Base-by-base conservation (phyloP, 2,888 invertebrate species). In the Caenorhabditis japonica region DNA sequence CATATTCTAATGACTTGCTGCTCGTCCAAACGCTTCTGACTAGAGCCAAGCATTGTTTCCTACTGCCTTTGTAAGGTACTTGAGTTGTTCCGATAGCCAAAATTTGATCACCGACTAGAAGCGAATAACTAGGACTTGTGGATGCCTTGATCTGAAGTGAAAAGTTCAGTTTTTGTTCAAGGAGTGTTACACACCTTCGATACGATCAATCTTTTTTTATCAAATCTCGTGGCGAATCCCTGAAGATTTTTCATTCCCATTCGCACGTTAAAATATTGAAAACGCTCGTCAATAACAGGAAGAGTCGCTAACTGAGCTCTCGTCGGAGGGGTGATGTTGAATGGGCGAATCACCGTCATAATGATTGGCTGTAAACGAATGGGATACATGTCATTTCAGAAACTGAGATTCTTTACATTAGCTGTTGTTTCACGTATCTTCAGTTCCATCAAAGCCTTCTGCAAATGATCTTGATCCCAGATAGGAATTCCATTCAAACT, bases 41-140 rank as follows among this genome's bases (percentile, higher is more conserved):
- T n/a, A 23, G 43, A 8, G 41, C 43, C n/a, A n/a, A 21, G n/a
- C 34, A 41, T 7, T 43, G 12, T 1, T 3, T 39, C 33, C 33
- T 56, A 3, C 17, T 56, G 0, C 34, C 8, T 27, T 34, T 59
- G 5, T 36, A 19, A 8, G 27, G 19, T n/a, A 60, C 19, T 3
- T 41, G 8, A n/a, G 30, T 33, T 19, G 49, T 49, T 8, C 41
- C 49, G 30, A 60, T 51, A 5, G 30, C 59, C 10, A 60, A 33
- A 4, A 60, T 34, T 30, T 60, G 49, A 60, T 60, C 59, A 7
- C 59, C 59, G 39, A 60, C 23, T 4, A 49, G 49, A 10, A 60
- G 39, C 4, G 47, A 21, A 12, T 36, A 49, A 38, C 59, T 49
- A 15, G 41, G 27, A 2, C 46, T n/a, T n/a, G 59, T 47, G 15